Evolutionary conservation across 1,140 invertebrate genomes (phyloP).

Genomic region (Drosophila sp.): DNA sequence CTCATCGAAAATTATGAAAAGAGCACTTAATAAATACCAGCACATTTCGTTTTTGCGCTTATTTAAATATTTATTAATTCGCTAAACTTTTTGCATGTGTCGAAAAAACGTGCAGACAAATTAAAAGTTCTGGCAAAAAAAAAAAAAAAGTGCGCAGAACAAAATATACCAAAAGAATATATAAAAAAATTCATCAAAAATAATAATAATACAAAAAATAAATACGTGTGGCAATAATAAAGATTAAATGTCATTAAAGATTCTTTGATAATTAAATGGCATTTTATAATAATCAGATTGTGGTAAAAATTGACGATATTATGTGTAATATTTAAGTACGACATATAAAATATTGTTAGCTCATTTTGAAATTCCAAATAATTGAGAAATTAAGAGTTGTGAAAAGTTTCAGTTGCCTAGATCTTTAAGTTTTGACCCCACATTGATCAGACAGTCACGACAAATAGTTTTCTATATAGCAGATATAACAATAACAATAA

Average conservation of each 20-base stretch:
- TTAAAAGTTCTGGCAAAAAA: conserved; percentile 14
- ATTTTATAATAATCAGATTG: no score
- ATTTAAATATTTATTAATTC: conserved; percentile 53
- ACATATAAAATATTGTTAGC: no score
- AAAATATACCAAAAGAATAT: conserved; percentile 1
- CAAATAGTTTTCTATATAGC: neutral
- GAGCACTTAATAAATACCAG: conserved; percentile 33
- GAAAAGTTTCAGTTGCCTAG: no score
- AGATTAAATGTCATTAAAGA: no score
- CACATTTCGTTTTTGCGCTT: conserved; percentile 14
- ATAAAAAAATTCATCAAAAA: conserved; percentile 2
- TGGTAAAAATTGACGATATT: no score
- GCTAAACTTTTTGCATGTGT: conserved; percentile 40
- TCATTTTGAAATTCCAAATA: no score
- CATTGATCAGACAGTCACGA: no score
- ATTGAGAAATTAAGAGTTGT: no score
- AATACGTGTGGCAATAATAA: no score
- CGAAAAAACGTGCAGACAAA: conserved; percentile 24
- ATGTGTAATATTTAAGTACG: no score
- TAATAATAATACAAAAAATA: neutral
- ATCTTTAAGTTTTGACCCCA: no score
- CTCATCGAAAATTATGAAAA: conserved; percentile 22
- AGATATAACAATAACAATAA: conserved; percentile 4
- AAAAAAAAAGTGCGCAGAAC: neutral
- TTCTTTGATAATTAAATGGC: no score